A percentile compares a stretch with the other conserved stretches of the same genome.
phyloP scores from a whole-genome alignment of 2,797 vertebrate genomes.

The Chrosomus eos region DNA sequence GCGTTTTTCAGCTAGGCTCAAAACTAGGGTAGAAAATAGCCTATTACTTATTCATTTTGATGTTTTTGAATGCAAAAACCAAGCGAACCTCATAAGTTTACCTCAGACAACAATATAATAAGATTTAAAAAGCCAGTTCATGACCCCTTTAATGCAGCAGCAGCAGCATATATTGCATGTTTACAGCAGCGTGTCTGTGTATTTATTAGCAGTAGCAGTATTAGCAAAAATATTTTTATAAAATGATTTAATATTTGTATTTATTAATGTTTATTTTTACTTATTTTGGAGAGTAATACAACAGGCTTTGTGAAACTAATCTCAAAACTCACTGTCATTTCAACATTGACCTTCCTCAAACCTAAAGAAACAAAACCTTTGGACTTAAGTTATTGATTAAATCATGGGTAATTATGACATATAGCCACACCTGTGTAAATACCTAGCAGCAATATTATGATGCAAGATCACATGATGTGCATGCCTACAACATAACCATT shows the following conservation, averaged over 20 bases:
- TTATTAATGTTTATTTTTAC: not conserved
- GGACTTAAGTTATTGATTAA: constrained; percentile 6
- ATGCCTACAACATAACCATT: not conserved
- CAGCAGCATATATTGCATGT: no score
- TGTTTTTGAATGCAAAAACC: no score
- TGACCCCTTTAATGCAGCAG: no score
- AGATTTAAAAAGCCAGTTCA: no score
- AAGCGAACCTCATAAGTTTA: no score
- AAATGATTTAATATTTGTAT: not conserved
- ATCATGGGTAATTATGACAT: not conserved
- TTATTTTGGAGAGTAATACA: not conserved
- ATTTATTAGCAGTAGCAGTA: no score
- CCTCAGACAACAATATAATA: no score
- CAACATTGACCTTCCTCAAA: not conserved
- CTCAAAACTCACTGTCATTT: not conserved
- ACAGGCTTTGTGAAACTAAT: not conserved
- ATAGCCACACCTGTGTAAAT: not conserved
- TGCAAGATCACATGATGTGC: not conserved
- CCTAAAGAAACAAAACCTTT: constrained; percentile 2
- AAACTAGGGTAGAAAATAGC: no score
- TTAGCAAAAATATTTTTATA: not conserved
- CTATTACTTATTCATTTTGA: no score
- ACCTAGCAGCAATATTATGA: not conserved
- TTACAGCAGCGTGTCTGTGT: no score
- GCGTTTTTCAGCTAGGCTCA: no score